phyloP scores from a whole-genome alignment of 2,797 vertebrate species.

The Poeciliopsis turneri region DNA sequence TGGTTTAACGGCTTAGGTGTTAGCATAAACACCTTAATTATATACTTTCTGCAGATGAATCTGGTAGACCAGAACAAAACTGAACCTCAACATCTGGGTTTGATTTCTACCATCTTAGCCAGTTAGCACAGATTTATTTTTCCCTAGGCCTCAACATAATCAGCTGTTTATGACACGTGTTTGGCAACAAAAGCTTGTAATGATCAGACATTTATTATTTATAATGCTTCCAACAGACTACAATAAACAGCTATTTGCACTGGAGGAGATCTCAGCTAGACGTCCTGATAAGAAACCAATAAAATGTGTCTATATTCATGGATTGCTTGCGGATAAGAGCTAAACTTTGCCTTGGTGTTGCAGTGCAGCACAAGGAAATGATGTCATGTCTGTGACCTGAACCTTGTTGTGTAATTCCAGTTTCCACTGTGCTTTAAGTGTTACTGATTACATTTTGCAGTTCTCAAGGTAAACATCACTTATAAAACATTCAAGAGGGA shows the following conservation, averaged over 20 bases:
- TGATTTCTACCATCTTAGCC: not conserved
- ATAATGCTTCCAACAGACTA: conserved; percentile 57
- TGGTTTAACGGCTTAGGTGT: conserved; percentile 36
- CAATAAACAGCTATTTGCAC: conserved; percentile 71
- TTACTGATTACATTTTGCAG: not conserved
- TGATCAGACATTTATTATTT: conserved; percentile 76
- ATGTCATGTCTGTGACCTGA: conserved; percentile 71
- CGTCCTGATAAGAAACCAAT: conserved; percentile 62
- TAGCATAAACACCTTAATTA: conserved; percentile 44
- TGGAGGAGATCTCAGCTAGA: conserved; percentile 61
- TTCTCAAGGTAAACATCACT: not conserved
- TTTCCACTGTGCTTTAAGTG: not conserved
- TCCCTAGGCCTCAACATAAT: conserved; percentile 35
- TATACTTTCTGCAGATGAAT: conserved; percentile 48
- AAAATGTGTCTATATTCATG: conserved; percentile 59
- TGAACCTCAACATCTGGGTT: conserved; percentile 50
- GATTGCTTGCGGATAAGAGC: conserved; percentile 64
- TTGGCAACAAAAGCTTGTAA: conserved; percentile 65
- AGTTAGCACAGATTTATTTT: not conserved
- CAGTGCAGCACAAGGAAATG: conserved; percentile 52
- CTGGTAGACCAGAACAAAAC: conserved; percentile 47
- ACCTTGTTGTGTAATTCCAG: conserved; percentile 64
- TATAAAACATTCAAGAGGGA: conserved; percentile 33
- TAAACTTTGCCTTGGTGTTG: conserved; percentile 75
- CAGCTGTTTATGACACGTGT: conserved; percentile 73